phyloP scores from a whole-genome alignment of 1,140 invertebrate genomes.

The Drosophila insularis region DNA sequence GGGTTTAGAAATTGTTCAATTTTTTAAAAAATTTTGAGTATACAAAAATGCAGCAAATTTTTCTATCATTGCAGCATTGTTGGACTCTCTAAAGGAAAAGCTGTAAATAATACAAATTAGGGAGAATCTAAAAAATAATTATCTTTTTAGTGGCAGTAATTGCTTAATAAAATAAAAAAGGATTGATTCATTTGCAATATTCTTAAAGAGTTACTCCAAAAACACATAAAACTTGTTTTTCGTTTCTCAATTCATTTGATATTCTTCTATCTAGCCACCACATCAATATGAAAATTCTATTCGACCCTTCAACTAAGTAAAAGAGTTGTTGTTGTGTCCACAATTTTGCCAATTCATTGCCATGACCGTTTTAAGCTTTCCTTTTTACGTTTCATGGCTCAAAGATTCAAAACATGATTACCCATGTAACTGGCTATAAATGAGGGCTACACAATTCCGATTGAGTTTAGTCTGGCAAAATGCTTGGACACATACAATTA shows the following conservation, averaged over 20 bases:
- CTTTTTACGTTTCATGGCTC: too few species aligned
- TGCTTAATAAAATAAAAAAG: neutral
- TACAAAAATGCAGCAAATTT: too few species aligned
- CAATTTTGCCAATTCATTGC: neutral
- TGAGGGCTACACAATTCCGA: neutral
- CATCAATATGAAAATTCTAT: neutral
- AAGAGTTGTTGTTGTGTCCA: neutral
- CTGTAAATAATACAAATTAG: too few species aligned
- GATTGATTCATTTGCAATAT: neutral
- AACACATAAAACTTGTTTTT: neutral
- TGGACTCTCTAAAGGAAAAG: too few species aligned
- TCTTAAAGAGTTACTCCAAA: neutral
- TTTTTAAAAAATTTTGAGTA: too few species aligned
- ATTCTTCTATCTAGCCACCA: neutral
- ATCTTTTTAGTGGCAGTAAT: too few species aligned
- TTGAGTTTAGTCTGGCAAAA: neutral
- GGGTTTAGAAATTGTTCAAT: too few species aligned
- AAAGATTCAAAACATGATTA: neutral
- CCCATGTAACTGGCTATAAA: neutral
- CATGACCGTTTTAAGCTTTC: neutral
- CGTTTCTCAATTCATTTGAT: neutral
- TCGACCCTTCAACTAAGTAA: neutral
- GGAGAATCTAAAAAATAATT: too few species aligned
- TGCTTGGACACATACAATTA: neutral
- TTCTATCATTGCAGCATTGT: too few species aligned